These are phyloP conservation scores for Eremobia ochroleuca DNA, from an alignment of 2,888 invertebrate species.

Conservation along the genomic window DNA sequence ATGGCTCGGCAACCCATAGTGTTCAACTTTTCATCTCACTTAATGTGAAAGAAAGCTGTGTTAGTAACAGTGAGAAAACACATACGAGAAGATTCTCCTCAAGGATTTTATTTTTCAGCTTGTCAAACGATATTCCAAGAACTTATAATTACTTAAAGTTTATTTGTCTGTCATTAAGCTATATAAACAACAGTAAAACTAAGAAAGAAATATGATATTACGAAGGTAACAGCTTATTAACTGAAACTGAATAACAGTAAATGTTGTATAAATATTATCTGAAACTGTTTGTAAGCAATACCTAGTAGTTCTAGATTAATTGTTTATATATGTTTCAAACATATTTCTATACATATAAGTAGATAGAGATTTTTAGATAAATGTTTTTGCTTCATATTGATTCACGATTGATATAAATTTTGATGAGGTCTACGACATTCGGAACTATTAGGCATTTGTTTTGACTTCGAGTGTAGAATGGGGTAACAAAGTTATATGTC, in stretches of 20 bases:
- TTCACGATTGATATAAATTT: conserved; percentile 39
- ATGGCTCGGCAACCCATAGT: not conserved
- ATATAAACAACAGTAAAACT: conserved; percentile 23
- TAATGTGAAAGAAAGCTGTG: not conserved
- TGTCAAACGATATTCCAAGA: conserved; percentile 14
- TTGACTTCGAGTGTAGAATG: conserved; percentile 23
- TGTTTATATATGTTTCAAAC: conserved; percentile 31
- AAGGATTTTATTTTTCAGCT: conserved; percentile 3
- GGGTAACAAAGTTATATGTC: conserved; percentile 44
- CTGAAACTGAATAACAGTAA: conserved; percentile 34
- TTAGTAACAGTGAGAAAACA: not conserved
- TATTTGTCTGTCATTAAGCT: conserved; percentile 12
- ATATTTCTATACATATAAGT: conserved; percentile 33
- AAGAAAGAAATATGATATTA: conserved; percentile 44
- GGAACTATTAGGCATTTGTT: conserved; percentile 46
- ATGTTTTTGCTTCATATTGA: conserved; percentile 38
- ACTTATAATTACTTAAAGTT: conserved; percentile 9
- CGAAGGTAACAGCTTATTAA: conserved; percentile 33
- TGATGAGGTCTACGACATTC: conserved; percentile 31
- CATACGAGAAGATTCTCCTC: not conserved
- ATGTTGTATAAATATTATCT: conserved; percentile 46
- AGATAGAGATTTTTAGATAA: conserved; percentile 45
- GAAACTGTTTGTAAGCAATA: conserved; percentile 53
- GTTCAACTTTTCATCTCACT: not conserved
- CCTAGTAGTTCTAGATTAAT: conserved; percentile 39